Conservation (phyloP, 1,140 invertebrate genomes). For the Zaprionus nigranus region DNA sequence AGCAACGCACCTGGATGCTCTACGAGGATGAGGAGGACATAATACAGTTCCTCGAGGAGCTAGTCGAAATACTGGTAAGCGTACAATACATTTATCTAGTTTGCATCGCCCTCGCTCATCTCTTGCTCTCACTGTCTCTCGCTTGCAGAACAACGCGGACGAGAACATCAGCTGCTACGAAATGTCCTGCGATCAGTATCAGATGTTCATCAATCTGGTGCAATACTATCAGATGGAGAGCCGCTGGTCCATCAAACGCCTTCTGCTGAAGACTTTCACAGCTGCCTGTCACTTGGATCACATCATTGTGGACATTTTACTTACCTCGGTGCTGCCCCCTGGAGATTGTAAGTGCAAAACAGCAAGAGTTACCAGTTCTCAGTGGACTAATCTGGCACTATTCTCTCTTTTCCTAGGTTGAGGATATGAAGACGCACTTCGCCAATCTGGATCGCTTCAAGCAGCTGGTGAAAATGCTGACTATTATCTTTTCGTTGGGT, state of each 20-base stretch:
- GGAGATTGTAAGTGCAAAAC: slow-evolving; percentile 90
- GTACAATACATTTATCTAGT: not conserved
- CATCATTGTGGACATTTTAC: slow-evolving; percentile 91
- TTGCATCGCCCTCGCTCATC: not conserved
- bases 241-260: slow-evolving; percentile 91
- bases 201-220: slow-evolving; percentile 90
- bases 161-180: slow-evolving; percentile 91
- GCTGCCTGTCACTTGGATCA: slow-evolving; percentile 93
- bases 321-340: slow-evolving; percentile 94
- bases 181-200: slow-evolving; percentile 90
- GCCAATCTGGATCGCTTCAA: slow-evolving; percentile 81
- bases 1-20: slow-evolving; percentile 96
- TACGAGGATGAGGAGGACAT: slow-evolving; percentile 96
- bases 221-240: slow-evolving; percentile 97
- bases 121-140: not conserved
- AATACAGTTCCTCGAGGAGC: slow-evolving; percentile 91
- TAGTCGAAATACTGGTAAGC: slow-evolving; percentile 93
- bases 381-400: no score
- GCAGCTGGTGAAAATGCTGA: slow-evolving; percentile 89
- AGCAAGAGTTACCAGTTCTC: not conserved
- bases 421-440: slow-evolving; percentile 83
- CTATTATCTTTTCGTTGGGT: slow-evolving; percentile 94
- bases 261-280: slow-evolving; percentile 93
- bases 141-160: slow-evolving; percentile 91
- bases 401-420: slow-evolving; percentile 53